Base-by-base conservation (phyloP, 92 coral and sea anemone species). In the Muricea muricata region DNA sequence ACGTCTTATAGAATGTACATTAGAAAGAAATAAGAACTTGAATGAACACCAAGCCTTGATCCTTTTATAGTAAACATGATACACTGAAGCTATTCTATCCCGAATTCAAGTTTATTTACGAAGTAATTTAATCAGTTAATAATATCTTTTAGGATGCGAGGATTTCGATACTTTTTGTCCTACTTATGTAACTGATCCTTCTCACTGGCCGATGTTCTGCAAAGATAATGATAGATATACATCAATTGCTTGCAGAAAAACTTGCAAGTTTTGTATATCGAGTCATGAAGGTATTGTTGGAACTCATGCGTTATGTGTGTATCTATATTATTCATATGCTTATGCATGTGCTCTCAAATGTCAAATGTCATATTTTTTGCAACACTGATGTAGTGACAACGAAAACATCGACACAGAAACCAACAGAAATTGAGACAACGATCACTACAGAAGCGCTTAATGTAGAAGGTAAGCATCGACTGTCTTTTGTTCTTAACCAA, bases 211-310 rank as follows among this genome's bases (percentile, higher is more conserved):
- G 9, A 24, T 23, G 48, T 70, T 73, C 32, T 73, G 79, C 35
- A 50, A 73, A 30, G 79, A 73, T 31, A 73, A 73, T 41, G 56
- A 73, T 28, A 73, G 7, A 41, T 73, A 73, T 24, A 73, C 79
- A 1, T 73, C 79, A 2, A 46, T 42, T 28, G 79, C 56, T 42
- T 73, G 79, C 15, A 24, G 79, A 42, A 73, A 73, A 73, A 73
- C 79, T 10, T 73, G 79, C 57, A 73, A 73, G 18, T 73, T 73
- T 28, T 73, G 79, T 23, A 28, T 41, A n/a, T 45, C 37, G 46
- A 42, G 55, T 7, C 13, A 73, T 20, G 56, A 45, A 73, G 79
- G 79, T 73, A 73, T 12, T 4, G 21, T n/a, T 35, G 3, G 3
- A 31, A 23, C 3, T 28, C 31, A 20, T 24, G 25, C 61, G 20